phyloP scores from a whole-genome alignment of 2,888 invertebrate genomes.

The Hartigia nigra region DNA sequence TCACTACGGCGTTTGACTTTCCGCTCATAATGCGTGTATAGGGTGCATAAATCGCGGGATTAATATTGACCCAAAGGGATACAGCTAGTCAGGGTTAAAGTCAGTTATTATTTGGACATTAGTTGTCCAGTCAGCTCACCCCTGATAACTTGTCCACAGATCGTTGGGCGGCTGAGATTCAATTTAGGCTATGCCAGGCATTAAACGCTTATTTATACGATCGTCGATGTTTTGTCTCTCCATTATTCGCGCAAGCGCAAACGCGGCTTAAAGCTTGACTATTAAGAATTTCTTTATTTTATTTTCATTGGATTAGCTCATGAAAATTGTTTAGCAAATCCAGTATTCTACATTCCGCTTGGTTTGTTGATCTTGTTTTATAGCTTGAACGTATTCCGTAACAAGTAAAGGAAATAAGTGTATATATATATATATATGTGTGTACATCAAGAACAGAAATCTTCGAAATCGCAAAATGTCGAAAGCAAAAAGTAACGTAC shows the following conservation, averaged over 20 bases:
- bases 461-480: neutral
- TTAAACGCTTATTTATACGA: conserved; percentile 49
- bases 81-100: neutral
- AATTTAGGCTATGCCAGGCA: conserved; percentile 52
- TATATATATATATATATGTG: no score
- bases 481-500: neutral
- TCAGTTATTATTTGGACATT: conserved; percentile 35
- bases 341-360: neutral
- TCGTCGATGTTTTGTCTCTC: conserved; percentile 26
- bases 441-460: neutral
- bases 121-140: conserved; percentile 33
- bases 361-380: neutral
- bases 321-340: neutral
- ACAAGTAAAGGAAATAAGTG: neutral
- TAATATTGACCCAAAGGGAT: conserved; percentile 36
- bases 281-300: neutral
- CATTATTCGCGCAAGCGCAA: conserved; percentile 26
- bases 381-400: neutral
- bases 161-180: conserved; percentile 55
- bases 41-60: conserved; percentile 34
- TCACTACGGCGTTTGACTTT: conserved; percentile 37
- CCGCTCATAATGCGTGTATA: conserved; percentile 41
- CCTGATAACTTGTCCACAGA: conserved; percentile 45
- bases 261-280: conserved; percentile 4
- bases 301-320: neutral